Base-by-base conservation (phyloP, 2,888 invertebrate species). In the Leptopilina myrica region DNA sequence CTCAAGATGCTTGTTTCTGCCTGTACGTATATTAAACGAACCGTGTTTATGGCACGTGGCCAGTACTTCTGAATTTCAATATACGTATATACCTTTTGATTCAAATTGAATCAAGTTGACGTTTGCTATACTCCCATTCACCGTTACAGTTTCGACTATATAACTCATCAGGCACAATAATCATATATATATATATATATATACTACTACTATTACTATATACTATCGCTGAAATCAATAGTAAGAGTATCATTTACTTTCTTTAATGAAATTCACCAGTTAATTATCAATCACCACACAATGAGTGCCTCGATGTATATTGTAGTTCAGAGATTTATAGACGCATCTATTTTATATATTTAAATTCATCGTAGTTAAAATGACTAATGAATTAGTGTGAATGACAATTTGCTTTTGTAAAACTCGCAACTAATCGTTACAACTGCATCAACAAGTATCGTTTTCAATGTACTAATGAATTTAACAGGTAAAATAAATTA, bases 41-140 rank as follows among this genome's bases (percentile, higher is more conserved):
- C 79, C 79, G 76, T 79, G 80, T 78, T 79, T 77, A 77, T 73
- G 82, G 80, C 83, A 83, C 80, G 81, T 81, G 83, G 79, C 78
- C 3, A 59, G 59, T 64, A 76, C 78, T 73, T 40, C 33, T 73
- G 73, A 73, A 73, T 73, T 73, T 56, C 56, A 73, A 73, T 56
- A 73, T n/a, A 73, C 56, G 53, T 26, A 73, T 26, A 53, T 73
- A 56, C 33, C 33, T 56, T 73, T 56, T 56, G n/a, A n/a, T 56
- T 33, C 56, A 73, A 43, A 73, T 73, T 56, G 73, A 73, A 73
- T 53, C 56, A 33, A n/a, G 33, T 33, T 33, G 3, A 33, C 33
- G 33, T 33, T 33, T 73, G 73, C 20, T 33, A 3, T 33, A 9
- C 64, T 26, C 33, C 43, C 66, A 66, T 66, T 46, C 66, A 65